These are phyloP conservation scores for Melanotaenia maccullochi DNA, from an alignment of 2,797 vertebrate species.

Conservation along the genomic window DNA sequence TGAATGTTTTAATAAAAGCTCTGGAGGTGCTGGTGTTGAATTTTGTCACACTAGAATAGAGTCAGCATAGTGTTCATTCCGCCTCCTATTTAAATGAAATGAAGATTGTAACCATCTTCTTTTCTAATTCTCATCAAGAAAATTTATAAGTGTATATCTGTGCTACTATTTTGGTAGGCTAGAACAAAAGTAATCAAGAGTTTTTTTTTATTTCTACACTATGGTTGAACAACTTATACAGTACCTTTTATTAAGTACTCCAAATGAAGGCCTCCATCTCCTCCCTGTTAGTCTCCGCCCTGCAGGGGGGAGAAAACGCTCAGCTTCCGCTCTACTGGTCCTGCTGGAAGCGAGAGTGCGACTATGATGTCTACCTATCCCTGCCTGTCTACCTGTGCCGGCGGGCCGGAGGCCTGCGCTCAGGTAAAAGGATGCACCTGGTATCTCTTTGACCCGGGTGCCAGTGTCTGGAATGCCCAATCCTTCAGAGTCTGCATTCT, in stretches of 20 bases:
- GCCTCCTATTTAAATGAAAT: not conserved
- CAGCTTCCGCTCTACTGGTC: slow-evolving; percentile 88
- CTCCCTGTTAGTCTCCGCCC: slow-evolving; percentile 83
- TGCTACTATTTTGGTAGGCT: not conserved
- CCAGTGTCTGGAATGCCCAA: slow-evolving; percentile 66
- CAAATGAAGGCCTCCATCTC: slow-evolving; percentile 77
- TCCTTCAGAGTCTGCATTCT: slow-evolving; percentile 60
- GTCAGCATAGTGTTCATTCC: not conserved
- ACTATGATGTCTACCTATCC: slow-evolving; percentile 89
- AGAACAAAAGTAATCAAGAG: not conserved
- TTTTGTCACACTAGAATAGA: not conserved
- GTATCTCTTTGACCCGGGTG: slow-evolving; percentile 57
- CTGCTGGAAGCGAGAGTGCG: slow-evolving; percentile 88
- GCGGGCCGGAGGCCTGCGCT: slow-evolving; percentile 85
- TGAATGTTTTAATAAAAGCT: not conserved
- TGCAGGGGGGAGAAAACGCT: slow-evolving; percentile 83
- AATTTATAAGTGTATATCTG: not conserved
- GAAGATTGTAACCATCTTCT: not conserved
- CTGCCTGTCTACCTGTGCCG: slow-evolving; percentile 88
- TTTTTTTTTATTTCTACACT: not conserved
- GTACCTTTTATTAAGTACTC: slow-evolving; percentile 34
- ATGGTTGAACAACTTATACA: slow-evolving; percentile 3
- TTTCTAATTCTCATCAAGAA: not conserved
- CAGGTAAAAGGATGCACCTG: slow-evolving; percentile 82
- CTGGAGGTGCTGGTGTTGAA: not conserved